Conservation (phyloP, 2,113 vertebrate genomes). For the Bothrops jararaca region DNA sequence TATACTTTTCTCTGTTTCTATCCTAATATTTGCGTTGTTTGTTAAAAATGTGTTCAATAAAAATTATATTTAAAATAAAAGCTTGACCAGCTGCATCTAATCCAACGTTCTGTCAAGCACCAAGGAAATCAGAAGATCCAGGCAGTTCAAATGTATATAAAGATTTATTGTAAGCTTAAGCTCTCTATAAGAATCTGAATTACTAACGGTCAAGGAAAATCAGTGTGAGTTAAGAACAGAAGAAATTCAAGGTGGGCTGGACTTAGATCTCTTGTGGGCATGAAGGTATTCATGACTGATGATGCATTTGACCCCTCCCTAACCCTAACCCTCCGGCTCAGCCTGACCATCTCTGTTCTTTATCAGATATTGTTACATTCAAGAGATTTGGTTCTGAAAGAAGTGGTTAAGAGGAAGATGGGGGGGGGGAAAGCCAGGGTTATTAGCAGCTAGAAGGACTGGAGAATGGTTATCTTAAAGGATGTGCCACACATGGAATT, state of each 20-base stretch:
- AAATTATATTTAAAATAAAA: neutral
- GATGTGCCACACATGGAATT: neutral
- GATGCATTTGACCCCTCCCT: too few relatives aligned
- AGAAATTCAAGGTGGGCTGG: too few relatives aligned
- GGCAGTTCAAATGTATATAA: too few relatives aligned
- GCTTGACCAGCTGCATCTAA: neutral
- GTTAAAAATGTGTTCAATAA: neutral
- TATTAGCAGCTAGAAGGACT: neutral
- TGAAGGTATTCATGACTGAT: too few relatives aligned
- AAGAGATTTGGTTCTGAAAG: neutral
- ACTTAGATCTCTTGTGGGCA: too few relatives aligned
- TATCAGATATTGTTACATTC: neutral
- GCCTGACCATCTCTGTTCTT: neutral
- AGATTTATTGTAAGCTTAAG: too few relatives aligned
- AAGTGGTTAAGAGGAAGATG: neutral
- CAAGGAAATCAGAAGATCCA: too few relatives aligned
- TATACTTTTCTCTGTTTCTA: neutral
- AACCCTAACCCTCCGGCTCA: too few relatives aligned
- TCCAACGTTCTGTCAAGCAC: neutral
- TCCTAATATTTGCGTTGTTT: neutral
- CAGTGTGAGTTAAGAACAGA: too few relatives aligned
- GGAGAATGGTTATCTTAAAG: neutral
- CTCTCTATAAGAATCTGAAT: too few relatives aligned
- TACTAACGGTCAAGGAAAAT: too few relatives aligned
- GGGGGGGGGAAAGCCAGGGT: neutral